phyloP scores from a whole-genome alignment of 2,113 vertebrate species.

The Danio rerio region GRCz12tu NC_133179.1:12539501-12540000 shows the following conservation, averaged over 20 bases:
- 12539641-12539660: neutral
- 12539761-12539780: conserved; percentile 47
- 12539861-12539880: conserved; percentile 58
- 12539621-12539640: neutral
- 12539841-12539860: conserved; percentile 61
- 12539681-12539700: neutral
- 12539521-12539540: neutral
- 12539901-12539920: conserved; percentile 52
- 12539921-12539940: conserved; percentile 37
- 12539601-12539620: neutral
- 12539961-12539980: conserved; percentile 28
- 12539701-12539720: neutral
- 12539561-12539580: neutral
- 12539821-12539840: conserved; percentile 51
- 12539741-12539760: conserved; percentile 2
- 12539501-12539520: too few relatives aligned
- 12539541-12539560: neutral
- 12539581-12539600: neutral
- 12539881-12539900: conserved; percentile 45
- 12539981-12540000: conserved; percentile 17
- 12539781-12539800: conserved; percentile 41
- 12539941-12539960: conserved; percentile 14
- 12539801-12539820: conserved; percentile 49
- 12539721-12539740: conserved; percentile 6
- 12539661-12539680: neutral